Base-by-base conservation (phyloP, 2,888 invertebrate genomes). In the Tryphoninae sp. region DNA sequence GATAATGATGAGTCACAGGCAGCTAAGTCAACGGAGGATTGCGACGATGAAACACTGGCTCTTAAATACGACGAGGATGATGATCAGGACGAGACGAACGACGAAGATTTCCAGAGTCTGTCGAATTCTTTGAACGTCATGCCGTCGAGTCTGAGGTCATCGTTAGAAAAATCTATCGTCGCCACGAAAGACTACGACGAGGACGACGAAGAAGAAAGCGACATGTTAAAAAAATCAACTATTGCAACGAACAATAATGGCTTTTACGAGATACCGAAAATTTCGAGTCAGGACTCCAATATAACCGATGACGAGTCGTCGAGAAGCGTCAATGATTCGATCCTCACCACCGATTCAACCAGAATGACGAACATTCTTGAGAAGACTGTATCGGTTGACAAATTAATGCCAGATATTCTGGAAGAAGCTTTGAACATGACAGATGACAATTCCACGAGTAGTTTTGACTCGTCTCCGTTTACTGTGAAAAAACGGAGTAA, bases 231-330 rank as follows among this genome's bases (percentile, higher is more conserved):
- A 65, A 78, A 78, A 61, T 67, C 64, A 2, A n/a, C 49, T 16
- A 45, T 40, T 33, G n/a, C 64, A 51, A 75, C 62, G 19, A 58
- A 45, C 13, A 83, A 81, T 9, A 83, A 85, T 7, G 81, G 78
- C 9, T 59, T 80, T 33, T 67, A 69, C 53, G 72, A 77, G 9
- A 55, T 53, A 3, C 40, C 72, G 16, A 82, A 64, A 26, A 13
- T 69, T 6, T 22, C 78, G n/a, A 11, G 16, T 49, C 74, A 83
- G n/a, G 83, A 86, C 9, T 82, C 85, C 3, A 87, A 88, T 22
- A 89, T 90, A 22, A 90, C 90, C 2, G 90, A 90, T 2, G 90
- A 90, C 64, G 90, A 90, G 49, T 90, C 89, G 0, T 85, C 85
- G 9, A 83, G 72, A 11, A 86, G 87, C 71, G 74, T 68, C 11